These are phyloP conservation scores for Theocolax elegans DNA, from an alignment of 1,140 invertebrate species.

Conservation along the genomic window DNA sequence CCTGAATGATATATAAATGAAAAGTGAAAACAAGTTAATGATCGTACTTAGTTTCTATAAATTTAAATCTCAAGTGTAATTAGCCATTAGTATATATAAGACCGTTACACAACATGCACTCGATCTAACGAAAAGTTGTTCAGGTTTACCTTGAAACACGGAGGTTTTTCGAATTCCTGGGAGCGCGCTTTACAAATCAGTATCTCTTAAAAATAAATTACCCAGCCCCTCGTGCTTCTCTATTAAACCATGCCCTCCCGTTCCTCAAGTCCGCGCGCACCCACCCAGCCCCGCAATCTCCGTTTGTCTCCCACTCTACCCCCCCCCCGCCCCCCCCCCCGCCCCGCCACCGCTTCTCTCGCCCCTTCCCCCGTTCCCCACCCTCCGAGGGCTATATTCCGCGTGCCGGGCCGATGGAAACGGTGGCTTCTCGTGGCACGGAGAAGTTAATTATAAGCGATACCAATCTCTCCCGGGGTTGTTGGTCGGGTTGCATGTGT, in stretches of 20 bases:
- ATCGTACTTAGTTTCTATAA: too few relatives aligned
- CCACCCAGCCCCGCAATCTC: constrained; percentile 3
- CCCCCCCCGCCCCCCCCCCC: background rate
- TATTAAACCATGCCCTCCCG: constrained; percentile 9
- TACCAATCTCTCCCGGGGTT: constrained; percentile 68
- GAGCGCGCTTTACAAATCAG: background rate
- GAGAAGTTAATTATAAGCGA: constrained; percentile 71
- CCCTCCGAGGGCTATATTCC: constrained; percentile 8
- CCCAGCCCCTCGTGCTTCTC: constrained; percentile 5
- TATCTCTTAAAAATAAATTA: constrained; percentile 19
- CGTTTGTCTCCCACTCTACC: constrained; percentile 5
- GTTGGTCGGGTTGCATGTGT: constrained; percentile 52
- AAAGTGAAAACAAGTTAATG: too few relatives aligned
- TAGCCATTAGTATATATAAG: too few relatives aligned
- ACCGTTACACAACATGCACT: too few relatives aligned
- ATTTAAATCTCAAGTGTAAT: too few relatives aligned
- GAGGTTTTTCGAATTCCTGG: background rate
- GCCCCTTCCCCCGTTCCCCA: too few relatives aligned
- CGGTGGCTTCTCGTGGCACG: constrained; percentile 66
- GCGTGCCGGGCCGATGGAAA: constrained; percentile 60
- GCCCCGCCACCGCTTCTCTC: background rate
- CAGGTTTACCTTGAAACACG: too few relatives aligned
- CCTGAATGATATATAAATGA: too few relatives aligned
- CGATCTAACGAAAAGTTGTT: too few relatives aligned
- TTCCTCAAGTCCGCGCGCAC: background rate